Base-by-base conservation (phyloP, 2,888 invertebrate genomes). In the Macaria notata region DNA sequence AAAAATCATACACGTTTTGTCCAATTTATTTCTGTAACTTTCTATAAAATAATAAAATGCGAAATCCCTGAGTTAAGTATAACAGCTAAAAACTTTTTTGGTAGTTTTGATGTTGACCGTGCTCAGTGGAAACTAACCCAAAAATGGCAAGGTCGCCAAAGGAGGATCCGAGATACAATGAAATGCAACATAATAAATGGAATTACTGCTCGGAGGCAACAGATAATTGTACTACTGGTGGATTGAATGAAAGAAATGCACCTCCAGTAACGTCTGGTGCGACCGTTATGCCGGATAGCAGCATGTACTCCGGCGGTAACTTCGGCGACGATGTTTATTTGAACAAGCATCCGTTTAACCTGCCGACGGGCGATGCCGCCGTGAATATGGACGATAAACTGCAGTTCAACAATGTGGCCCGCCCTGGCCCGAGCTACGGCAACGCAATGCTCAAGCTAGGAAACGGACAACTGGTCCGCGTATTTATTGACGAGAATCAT, bases 71-170 rank as follows among this genome's bases (percentile, higher is more conserved):
- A 85, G 82, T 85, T 68, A 68, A 70, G 67, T 65, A 62, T 54
- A 59, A 59, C 64, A 65, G 61, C 68, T 72, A 64, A 53, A 65
- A 59, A 64, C 69, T 66, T 61, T 64, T 58, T 54, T 54, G 63
- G 70, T 64, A 68, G 63, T 71, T 61, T 75, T 66, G 61, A 76
- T 78, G 76, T 68, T 73, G 62, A 61, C 70, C 73, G 74, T 75
- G 75, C 69, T 71, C 62, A 69, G 65, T 71, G 62, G 73, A 72
- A 76, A 72, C 70, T 81, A 79, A 81, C 82, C 63, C 83, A 84
- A 84, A 85, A 79, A 92, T 92, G 92, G 88, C 90, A 87, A 91
- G 92, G 87, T 88, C 89, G 86, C 85, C 86, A 68, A 86, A 87
- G 71, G 91, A 92, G 82, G 88, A 90, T 79, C 82, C 87, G 66